Base-by-base conservation (phyloP, 2,113 vertebrate genomes). In the Sceloporus tristichus region DNA sequence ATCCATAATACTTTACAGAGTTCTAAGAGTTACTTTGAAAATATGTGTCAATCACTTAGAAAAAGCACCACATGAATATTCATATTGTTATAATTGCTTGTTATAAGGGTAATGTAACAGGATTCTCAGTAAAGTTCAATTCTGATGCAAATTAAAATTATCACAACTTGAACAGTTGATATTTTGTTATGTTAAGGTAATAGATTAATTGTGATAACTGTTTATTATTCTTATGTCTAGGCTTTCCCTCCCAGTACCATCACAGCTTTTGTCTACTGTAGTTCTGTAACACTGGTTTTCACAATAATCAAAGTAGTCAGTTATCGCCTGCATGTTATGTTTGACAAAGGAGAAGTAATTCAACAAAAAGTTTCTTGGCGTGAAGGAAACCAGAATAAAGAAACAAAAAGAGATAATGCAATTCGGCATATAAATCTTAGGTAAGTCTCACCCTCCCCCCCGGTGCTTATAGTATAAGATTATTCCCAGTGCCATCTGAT, bases 251-350 rank as follows among this genome's bases (percentile, higher is more conserved):
- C 98, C 16, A 98, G 96, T 90, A 96, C 95, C 70, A 91, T 98
- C 94, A 98, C 98, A 3, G 94, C 98, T 86, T 97, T 98, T 92
- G 97, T 99, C 92, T 99, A 99, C 98, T 99, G 98, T 95, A 96
- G 95, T 92, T 97, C 91, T 4, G 98, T 99, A 94, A 98, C 98
- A 0, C 62, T 98, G 84, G 97, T 99, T 95, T 99, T 99, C 94
- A 95, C 98, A 68, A 80, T 97, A 84, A 98, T 99, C 95, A 99
- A 99, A 92, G 77, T 98, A 89, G 92, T 98, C 94, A 99, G 98
- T 96, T 99, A 98, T 78, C 98, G 98, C 76, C 97, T 99, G 34
- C 99, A 99, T 91, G 93, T 98, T 89, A 98, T 99, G 98, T 99
- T 99, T 53, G 98, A 99, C 74, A 96, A 98, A 92, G 98, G 98